These are phyloP conservation scores for Nemopilema nomurai DNA, from an alignment of 30 jellyfish, hydroid and myxozoan genomes.

Conservation along the genomic window DNA sequence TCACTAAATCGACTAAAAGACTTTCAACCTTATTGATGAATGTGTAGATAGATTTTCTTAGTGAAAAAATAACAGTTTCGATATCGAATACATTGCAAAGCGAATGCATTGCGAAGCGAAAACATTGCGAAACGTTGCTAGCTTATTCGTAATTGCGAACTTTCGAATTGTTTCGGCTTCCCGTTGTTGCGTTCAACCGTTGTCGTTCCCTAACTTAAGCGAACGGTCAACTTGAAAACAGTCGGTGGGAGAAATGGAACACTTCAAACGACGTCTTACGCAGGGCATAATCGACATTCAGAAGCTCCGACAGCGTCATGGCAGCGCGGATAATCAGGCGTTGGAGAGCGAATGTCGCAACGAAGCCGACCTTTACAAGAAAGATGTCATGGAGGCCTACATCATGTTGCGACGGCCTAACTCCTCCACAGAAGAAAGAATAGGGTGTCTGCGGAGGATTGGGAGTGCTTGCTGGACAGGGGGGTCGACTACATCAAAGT, in stretches of 20 bases:
- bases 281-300: background rate
- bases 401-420: constrained; percentile 10
- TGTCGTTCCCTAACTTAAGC: background rate
- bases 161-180: background rate
- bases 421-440: constrained; percentile 25
- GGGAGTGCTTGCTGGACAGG: constrained; percentile 62
- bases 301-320: background rate
- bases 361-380: constrained; percentile 53
- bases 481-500: constrained; percentile 39
- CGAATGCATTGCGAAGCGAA: too few species aligned
- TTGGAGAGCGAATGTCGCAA: background rate
- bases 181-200: background rate
- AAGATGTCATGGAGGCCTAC: constrained; percentile 39
- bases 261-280: constrained; percentile 24
- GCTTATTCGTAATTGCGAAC: background rate
- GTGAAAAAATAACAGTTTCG: too few species aligned
- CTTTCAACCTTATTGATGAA: too few species aligned
- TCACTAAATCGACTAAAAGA: too few species aligned
- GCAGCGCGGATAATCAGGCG: constrained; percentile 7
- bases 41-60: too few species aligned
- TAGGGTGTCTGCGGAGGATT: background rate
- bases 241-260: constrained; percentile 22
- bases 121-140: too few species aligned
- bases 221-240: background rate
- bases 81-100: too few species aligned